Evolutionary conservation across 2,797 vertebrate genomes (phyloP).

Genomic region (Epinephelus coioides): DNA sequence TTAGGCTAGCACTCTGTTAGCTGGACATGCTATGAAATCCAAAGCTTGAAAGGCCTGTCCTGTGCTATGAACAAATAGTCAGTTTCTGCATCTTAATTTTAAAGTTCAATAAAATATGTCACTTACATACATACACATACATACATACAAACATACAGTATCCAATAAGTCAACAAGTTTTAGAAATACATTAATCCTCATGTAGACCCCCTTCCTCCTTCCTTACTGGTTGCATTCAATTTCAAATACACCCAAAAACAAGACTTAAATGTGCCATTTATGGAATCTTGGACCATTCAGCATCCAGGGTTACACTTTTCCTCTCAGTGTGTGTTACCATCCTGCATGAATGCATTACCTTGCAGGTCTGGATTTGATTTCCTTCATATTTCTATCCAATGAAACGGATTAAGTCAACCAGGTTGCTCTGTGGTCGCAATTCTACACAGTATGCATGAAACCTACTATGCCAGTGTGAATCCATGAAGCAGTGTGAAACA

Average conservation of each 20-base stretch:
- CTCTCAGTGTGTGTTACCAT: neutral
- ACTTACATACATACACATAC: no score
- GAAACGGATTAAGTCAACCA: constrained; percentile 10
- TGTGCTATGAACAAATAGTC: no score
- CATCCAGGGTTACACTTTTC: neutral
- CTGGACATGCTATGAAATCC: no score
- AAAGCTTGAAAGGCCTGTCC: no score
- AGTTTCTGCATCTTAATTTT: no score
- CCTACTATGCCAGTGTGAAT: neutral
- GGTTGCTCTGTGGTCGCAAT: neutral
- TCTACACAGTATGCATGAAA: neutral
- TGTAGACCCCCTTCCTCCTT: no score
- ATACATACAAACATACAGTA: no score
- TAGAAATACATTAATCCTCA: no score
- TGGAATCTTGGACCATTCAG: neutral
- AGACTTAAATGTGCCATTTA: neutral
- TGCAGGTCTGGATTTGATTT: constrained; percentile 13
- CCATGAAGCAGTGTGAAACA: neutral
- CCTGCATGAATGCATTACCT: constrained; percentile 1
- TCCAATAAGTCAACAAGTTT: no score
- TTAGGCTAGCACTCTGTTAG: no score
- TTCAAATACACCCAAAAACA: neutral
- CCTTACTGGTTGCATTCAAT: neutral
- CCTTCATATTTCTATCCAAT: constrained; percentile 20
- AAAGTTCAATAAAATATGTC: no score